These are phyloP conservation scores for Mustela erminea DNA, from an alignment of 2,797 vertebrate species.

Conservation along the genomic window DNA sequence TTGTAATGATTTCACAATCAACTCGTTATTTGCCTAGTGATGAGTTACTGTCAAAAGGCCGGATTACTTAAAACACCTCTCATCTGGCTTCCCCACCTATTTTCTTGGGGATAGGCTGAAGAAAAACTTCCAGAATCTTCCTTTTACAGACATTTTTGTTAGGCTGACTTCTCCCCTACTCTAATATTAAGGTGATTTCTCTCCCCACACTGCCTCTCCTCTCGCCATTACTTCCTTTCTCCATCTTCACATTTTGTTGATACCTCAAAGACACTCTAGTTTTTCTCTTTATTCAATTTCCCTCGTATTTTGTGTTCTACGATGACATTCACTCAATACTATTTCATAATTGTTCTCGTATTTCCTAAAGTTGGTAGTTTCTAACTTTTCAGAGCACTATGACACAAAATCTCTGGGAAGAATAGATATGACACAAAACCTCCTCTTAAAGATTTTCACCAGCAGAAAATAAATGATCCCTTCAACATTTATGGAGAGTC, in stretches of 20 bases:
- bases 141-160: neutral
- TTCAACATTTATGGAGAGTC: neutral
- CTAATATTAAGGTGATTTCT: neutral
- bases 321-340: neutral
- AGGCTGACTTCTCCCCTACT: neutral
- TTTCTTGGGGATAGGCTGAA: neutral
- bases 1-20: constrained; percentile 43
- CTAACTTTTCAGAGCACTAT: neutral
- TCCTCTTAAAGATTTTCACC: neutral
- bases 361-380: neutral
- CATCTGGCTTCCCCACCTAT: neutral
- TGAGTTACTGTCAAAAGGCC: constrained; percentile 1
- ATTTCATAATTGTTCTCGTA: neutral
- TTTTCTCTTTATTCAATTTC: constrained; percentile 8
- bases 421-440: neutral
- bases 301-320: neutral
- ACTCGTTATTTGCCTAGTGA: neutral
- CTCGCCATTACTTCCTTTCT: neutral
- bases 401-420: neutral
- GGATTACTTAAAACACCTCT: neutral
- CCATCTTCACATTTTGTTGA: neutral
- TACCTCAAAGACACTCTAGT: too few species aligned
- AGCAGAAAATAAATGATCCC: neutral
- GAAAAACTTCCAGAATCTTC: neutral
- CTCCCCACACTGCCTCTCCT: neutral